A percentile compares a stretch with the other conserved stretches of the same genome.
Evolutionary conservation across 2,888 invertebrate species (phyloP).

Genomic region (Mimachlamys varia): DNA sequence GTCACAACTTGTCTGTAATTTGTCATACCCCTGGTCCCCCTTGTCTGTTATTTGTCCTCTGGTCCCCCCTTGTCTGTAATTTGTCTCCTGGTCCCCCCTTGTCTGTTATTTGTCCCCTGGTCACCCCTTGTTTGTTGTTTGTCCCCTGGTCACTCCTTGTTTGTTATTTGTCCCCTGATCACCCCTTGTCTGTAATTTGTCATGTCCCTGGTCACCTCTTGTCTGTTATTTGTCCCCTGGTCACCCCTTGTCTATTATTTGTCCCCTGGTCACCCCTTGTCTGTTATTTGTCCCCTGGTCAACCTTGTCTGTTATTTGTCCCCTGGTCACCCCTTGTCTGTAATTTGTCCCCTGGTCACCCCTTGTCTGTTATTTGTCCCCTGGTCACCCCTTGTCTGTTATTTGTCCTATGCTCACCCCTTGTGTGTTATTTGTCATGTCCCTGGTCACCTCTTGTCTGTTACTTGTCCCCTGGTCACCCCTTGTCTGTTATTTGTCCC

Average conservation of each 20-base stretch:
- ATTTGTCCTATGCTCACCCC: neutral
- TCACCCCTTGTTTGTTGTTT: neutral
- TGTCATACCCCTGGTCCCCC: too few species aligned
- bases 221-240: neutral
- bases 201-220: too few species aligned
- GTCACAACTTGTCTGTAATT: neutral
- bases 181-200: neutral
- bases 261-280: neutral
- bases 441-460: too few species aligned
- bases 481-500: neutral
- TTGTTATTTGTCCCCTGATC: neutral
- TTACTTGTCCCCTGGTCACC: neutral
- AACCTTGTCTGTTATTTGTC: neutral
- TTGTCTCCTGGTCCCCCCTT: too few species aligned
- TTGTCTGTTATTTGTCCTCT: neutral
- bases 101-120: neutral
- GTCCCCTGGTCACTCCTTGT: neutral
- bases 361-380: neutral
- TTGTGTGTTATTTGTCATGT: neutral
- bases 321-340: too few species aligned
- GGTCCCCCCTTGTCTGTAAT: neutral
- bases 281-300: too few species aligned
- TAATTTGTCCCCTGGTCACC: too few species aligned
- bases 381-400: too few species aligned
- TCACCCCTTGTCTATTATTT: neutral